Evolutionary conservation across 2,797 vertebrate genomes (phyloP).

Genomic region (Argya squamiceps): DNA sequence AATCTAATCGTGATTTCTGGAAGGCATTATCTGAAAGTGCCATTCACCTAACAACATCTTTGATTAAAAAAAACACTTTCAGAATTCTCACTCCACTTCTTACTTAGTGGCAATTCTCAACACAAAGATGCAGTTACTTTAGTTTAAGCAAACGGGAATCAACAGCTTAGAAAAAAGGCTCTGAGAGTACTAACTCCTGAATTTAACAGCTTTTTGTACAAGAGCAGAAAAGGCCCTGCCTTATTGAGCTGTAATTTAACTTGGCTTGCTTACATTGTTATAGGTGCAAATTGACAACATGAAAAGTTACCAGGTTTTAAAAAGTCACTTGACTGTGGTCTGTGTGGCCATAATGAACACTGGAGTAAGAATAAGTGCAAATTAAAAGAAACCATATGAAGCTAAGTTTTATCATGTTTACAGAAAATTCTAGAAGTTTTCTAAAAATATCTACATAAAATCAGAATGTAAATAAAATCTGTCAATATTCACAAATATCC

Average conservation of each 20-base stretch:
- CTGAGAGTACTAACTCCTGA: background rate
- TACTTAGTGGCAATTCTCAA: background rate
- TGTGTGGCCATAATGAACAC: background rate
- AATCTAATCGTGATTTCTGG: background rate
- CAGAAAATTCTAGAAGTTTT: background rate
- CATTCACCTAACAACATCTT: background rate
- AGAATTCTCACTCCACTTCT: background rate
- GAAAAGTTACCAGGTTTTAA: background rate
- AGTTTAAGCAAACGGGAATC: background rate
- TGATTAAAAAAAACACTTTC: background rate
- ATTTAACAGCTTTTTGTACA: background rate
- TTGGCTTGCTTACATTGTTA: background rate
- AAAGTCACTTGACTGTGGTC: background rate
- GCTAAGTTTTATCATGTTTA: background rate
- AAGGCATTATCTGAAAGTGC: background rate
- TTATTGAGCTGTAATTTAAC: background rate
- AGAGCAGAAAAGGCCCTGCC: background rate
- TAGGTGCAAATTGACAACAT: background rate
- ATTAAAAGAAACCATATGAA: background rate
- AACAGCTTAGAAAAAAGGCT: background rate
- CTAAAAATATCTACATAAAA: background rate
- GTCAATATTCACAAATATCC: background rate
- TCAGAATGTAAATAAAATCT: background rate
- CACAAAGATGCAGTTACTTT: background rate
- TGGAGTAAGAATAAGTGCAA: background rate